These are phyloP conservation scores for Homarus gammarus DNA, from an alignment of 2,888 invertebrate genomes.

Conservation along the genomic window DNA sequence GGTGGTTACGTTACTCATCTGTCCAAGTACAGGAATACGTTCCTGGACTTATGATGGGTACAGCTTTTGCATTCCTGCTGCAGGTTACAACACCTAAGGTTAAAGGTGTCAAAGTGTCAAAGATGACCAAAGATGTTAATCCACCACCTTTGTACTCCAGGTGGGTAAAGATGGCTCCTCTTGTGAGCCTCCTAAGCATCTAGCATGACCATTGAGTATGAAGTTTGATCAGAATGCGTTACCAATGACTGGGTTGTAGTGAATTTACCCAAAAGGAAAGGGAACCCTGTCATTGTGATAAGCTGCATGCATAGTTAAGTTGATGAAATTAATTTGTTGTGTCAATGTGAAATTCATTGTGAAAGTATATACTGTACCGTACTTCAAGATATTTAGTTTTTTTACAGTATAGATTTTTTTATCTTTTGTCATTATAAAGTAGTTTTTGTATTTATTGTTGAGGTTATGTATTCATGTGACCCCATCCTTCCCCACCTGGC, in stretches of 20 bases:
- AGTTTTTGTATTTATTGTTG: background rate
- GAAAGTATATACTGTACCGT: background rate
- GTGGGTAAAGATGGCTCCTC: constrained; percentile 7
- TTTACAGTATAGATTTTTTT: background rate
- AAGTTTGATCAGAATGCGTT: background rate
- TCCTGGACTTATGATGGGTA: background rate
- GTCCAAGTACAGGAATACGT: background rate
- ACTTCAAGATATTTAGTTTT: background rate
- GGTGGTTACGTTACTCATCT: background rate
- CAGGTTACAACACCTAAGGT: constrained; percentile 6
- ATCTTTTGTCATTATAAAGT: background rate
- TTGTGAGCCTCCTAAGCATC: constrained; percentile 16
- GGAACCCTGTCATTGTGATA: background rate
- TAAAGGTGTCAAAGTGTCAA: constrained; percentile 10
- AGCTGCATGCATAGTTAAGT: background rate
- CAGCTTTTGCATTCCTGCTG: constrained; percentile 15
- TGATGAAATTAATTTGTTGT: background rate
- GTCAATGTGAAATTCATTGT: background rate
- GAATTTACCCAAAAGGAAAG: background rate
- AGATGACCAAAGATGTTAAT: constrained; percentile 9
- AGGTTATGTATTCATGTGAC: constrained; percentile 22
- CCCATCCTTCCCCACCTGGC: constrained; percentile 6
- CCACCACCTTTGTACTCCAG: background rate
- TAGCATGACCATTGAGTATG: background rate
- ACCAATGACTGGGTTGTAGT: background rate